A percentile compares a stretch with the other conserved stretches of the same genome.
phyloP scores from a whole-genome alignment of 53 echinoderm and acorn worm species.

The Echinometra lucunter region DNA sequence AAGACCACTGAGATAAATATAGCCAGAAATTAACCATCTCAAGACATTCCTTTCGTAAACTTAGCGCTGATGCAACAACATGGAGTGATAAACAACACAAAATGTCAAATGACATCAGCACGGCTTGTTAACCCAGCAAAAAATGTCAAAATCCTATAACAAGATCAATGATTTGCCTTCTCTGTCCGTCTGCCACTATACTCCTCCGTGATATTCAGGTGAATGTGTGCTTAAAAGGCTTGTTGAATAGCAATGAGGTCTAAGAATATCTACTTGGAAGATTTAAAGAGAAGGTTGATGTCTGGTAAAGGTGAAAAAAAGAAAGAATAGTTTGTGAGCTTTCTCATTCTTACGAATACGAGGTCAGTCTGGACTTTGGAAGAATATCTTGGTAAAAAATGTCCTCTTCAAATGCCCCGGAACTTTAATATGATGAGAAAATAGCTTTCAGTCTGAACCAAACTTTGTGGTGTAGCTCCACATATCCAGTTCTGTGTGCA shows the following conservation, averaged over 20 bases:
- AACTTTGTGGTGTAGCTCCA: too few relatives aligned
- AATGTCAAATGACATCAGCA: background rate
- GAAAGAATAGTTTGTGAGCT: too few relatives aligned
- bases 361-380: too few relatives aligned
- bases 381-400: too few relatives aligned
- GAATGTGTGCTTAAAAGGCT: constrained; percentile 6
- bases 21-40: background rate
- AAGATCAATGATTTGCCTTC: constrained; percentile 35
- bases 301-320: too few relatives aligned
- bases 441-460: too few relatives aligned
- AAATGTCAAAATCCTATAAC: background rate
- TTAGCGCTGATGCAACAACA: background rate
- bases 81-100: background rate
- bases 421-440: too few relatives aligned
- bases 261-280: background rate
- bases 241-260: constrained; percentile 35
- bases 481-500: too few relatives aligned
- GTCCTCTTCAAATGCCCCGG: too few relatives aligned
- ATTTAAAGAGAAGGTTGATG: too few relatives aligned
- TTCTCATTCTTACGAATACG: too few relatives aligned
- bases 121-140: background rate
- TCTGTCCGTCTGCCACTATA: background rate
- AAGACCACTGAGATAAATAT: background rate
- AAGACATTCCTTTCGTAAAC: background rate
- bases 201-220: background rate